Conservation (phyloP, 1,140 invertebrate species). For the Cotesia glomerata region DNA sequence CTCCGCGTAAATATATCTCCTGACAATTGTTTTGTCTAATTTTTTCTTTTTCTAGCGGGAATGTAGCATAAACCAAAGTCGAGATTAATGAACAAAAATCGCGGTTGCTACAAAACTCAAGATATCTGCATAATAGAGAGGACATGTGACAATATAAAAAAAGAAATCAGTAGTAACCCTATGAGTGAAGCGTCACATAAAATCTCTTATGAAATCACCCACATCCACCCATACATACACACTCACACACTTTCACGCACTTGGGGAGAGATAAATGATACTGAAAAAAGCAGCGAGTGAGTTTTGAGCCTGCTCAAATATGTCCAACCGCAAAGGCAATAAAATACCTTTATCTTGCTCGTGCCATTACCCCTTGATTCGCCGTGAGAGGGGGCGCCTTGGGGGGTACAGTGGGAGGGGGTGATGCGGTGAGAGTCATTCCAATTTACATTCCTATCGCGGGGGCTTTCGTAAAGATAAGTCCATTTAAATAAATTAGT, state of each 20-base stretch:
- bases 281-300: conserved; percentile 16
- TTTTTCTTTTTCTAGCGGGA: no score
- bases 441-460: conserved; percentile 64
- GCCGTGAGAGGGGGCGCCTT: conserved; percentile 16
- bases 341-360: conserved; percentile 64
- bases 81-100: no score
- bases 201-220: no score
- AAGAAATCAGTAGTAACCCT: no score
- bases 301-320: conserved; percentile 58
- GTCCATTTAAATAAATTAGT: conserved; percentile 66
- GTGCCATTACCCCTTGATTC: conserved; percentile 62
- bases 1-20: neutral
- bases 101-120: no score
- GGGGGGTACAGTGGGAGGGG: neutral
- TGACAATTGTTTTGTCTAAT: neutral
- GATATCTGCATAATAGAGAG: no score
- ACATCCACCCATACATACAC: neutral
- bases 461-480: conserved; percentile 61
- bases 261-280: conserved; percentile 1
- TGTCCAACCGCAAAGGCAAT: conserved; percentile 59
- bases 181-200: no score
- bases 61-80: no score
- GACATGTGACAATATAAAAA: no score
- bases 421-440: conserved; percentile 41
- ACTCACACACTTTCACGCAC: neutral